These are phyloP conservation scores for Pantherophis vulpinus DNA, from an alignment of 2,797 vertebrate species.

Conservation along the genomic window DNA sequence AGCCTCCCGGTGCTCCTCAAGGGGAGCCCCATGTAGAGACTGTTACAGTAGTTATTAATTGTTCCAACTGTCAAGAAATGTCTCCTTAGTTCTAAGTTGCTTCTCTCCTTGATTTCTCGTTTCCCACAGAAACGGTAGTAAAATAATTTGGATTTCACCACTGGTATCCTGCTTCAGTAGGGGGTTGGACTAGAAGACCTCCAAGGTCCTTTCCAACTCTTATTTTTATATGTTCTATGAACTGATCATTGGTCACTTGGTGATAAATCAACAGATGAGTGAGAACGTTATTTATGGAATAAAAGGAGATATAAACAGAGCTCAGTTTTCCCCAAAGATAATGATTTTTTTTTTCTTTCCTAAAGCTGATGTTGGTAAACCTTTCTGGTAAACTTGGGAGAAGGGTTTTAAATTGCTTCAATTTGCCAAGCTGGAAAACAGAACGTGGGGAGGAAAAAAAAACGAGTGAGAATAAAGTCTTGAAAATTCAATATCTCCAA, in stretches of 20 bases:
- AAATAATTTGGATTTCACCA: too few species aligned
- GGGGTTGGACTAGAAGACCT: not conserved
- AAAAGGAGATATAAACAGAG: conserved; percentile 29
- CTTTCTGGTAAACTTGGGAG: conserved; percentile 9
- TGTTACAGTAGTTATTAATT: too few species aligned
- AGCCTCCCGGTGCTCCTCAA: too few species aligned
- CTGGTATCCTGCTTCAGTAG: not conserved
- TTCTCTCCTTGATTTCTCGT: too few species aligned
- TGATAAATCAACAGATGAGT: not conserved
- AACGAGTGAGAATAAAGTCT: conserved; percentile 5
- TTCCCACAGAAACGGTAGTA: too few species aligned
- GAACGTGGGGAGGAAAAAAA: not conserved
- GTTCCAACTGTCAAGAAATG: too few species aligned
- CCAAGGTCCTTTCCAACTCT: not conserved
- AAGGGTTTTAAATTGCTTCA: conserved; percentile 8
- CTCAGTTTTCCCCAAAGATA: not conserved
- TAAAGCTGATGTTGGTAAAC: conserved; percentile 26
- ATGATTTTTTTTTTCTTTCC: not conserved
- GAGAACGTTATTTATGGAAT: conserved; percentile 30
- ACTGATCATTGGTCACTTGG: not conserved
- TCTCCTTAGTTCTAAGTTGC: too few species aligned
- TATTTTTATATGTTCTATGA: not conserved
- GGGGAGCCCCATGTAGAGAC: too few species aligned
- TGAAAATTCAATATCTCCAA: conserved; percentile 1
- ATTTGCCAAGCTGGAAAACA: conserved; percentile 22